Evolutionary conservation across 1,140 invertebrate genomes (phyloP).

Genomic region (Formica selysi): DNA sequence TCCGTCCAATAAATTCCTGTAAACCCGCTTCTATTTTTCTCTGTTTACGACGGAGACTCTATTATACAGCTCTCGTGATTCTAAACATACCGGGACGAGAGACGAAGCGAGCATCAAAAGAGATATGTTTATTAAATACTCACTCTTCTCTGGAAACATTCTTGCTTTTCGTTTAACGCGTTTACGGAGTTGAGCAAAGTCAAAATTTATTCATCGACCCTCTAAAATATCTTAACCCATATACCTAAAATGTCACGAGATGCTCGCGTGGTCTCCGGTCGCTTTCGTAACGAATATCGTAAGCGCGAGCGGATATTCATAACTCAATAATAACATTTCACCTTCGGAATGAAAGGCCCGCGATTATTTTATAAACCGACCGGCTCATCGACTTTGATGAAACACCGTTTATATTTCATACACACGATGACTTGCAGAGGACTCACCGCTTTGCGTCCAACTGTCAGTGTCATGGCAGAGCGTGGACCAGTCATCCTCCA

Average conservation of each 20-base stretch:
- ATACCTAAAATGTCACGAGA: conserved; percentile 3
- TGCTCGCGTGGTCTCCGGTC: not conserved
- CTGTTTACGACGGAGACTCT: not conserved
- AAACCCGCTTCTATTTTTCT: conserved; percentile 3
- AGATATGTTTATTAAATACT: no score
- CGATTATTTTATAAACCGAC: not conserved
- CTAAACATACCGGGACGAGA: not conserved
- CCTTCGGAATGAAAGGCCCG: not conserved
- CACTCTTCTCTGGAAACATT: not conserved
- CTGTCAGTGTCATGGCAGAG: conserved; percentile 17
- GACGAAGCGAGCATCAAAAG: no score
- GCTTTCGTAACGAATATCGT: conserved; percentile 33
- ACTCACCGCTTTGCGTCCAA: conserved; percentile 40
- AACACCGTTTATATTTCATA: not conserved
- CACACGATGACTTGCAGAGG: no score
- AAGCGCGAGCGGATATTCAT: not conserved
- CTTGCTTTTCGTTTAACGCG: no score
- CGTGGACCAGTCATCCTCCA: conserved; percentile 40
- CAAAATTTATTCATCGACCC: not conserved
- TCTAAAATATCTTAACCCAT: not conserved
- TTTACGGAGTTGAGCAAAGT: not conserved
- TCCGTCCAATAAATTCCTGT: conserved; percentile 18
- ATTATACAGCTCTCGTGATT: not conserved
- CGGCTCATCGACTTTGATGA: not conserved
- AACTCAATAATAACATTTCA: conserved; percentile 1